Conservation (phyloP, 2,797 vertebrate species). For the Chloroceryle inda region DNA sequence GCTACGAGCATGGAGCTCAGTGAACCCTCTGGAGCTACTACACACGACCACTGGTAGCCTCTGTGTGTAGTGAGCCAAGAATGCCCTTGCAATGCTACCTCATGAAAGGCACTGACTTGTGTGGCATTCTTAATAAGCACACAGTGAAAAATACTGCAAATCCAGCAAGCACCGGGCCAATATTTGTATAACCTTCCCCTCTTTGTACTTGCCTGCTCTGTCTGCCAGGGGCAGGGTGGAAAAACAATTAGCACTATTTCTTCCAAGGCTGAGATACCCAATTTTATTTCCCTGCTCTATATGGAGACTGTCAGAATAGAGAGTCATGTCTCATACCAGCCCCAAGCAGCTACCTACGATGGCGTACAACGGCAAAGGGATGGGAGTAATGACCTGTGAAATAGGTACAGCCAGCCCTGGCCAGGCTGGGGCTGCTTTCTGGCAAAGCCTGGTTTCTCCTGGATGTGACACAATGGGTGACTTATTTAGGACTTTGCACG, state of each 20-base stretch:
- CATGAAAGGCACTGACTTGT: not conserved
- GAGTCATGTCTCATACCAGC: not conserved
- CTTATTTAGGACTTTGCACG: not conserved
- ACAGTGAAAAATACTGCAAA: not conserved
- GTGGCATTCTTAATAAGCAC: not conserved
- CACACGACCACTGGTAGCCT: not conserved
- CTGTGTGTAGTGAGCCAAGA: not conserved
- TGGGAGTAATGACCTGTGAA: slow-evolving; percentile 41
- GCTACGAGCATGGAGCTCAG: not conserved
- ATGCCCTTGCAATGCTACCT: not conserved
- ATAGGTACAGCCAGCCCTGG: slow-evolving; percentile 35
- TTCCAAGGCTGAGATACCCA: not conserved
- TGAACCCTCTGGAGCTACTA: not conserved
- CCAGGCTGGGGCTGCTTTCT: not conserved
- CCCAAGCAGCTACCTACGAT: not conserved
- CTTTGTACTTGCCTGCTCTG: not conserved
- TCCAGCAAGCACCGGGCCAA: not conserved
- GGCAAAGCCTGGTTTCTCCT: not conserved
- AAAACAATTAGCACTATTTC: not conserved
- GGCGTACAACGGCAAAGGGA: not conserved
- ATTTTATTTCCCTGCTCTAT: not conserved
- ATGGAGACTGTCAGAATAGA: not conserved
- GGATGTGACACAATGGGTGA: not conserved
- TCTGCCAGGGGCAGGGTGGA: not conserved
- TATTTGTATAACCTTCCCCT: not conserved